Percentiles rank a stretch among this genome's conserved stretches.
phyloP scores from a whole-genome alignment of 2,113 vertebrate genomes.

The Pipra filicauda region DNA sequence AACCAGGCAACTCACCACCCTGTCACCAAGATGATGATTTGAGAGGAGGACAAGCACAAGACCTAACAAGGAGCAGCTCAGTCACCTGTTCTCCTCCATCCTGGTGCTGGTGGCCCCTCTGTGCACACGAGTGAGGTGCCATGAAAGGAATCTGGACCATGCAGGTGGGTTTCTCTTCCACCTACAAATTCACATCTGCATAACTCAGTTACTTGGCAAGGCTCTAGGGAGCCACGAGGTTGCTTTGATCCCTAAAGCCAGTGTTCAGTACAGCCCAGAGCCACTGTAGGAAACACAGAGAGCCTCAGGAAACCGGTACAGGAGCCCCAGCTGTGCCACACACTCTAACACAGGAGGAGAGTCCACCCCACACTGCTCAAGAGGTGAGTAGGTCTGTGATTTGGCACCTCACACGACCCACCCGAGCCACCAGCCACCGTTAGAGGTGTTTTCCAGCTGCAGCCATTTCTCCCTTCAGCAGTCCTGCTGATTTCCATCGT shows the following conservation, averaged over 20 bases:
- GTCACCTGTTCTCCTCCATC: not conserved
- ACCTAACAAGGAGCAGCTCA: not conserved
- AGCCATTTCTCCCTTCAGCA: not conserved
- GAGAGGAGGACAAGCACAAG: not conserved
- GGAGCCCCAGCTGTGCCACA: not conserved
- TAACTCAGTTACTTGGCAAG: not conserved
- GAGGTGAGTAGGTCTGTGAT: not conserved
- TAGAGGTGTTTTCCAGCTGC: not conserved
- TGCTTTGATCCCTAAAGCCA: not conserved
- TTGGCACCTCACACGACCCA: not conserved
- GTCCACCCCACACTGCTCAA: not conserved
- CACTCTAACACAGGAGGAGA: not conserved
- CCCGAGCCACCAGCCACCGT: not conserved
- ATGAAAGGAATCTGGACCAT: fast-evolving
- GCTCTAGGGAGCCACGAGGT: not conserved
- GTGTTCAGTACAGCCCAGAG: not conserved
- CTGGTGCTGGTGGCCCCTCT: not conserved
- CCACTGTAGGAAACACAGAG: not conserved
- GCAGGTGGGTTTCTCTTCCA: not conserved
- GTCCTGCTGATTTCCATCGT: not conserved
- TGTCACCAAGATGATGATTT: not conserved
- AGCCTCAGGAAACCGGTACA: not conserved
- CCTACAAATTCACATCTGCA: not conserved
- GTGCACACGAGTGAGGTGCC: not conserved
- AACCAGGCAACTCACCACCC: not conserved